Evolutionary conservation across 2,113 vertebrate species (phyloP).

Genomic region (Vidua macroura): DNA sequence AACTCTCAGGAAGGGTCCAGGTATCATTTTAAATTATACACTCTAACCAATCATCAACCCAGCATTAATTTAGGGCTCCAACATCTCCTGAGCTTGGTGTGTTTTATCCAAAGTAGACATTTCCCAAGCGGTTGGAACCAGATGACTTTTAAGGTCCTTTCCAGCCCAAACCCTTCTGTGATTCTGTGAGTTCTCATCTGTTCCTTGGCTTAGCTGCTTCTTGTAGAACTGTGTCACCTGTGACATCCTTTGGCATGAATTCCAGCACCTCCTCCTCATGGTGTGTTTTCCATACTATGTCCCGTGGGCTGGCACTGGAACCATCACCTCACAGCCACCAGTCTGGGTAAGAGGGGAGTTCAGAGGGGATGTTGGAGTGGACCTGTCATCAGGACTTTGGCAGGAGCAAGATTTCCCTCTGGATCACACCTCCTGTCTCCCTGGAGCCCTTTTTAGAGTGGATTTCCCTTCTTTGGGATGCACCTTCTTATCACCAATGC

Average conservation of each 20-base stretch:
- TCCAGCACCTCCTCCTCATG: neutral
- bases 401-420: neutral
- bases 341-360: neutral
- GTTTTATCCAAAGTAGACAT: neutral
- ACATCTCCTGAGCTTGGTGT: neutral
- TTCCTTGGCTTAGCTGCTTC: neutral
- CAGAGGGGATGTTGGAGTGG: neutral
- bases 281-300: neutral
- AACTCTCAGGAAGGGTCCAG: neutral
- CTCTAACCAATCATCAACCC: fast-evolving
- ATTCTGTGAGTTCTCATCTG: neutral
- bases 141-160: neutral
- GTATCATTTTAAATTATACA: neutral
- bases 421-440: neutral
- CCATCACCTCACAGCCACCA: neutral
- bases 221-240: neutral
- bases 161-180: neutral
- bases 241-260: neutral
- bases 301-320: neutral
- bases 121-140: neutral
- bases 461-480: neutral
- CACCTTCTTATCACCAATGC: neutral
- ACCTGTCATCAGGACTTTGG: neutral
- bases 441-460: neutral
- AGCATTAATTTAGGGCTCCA: neutral